phyloP scores from a whole-genome alignment of 2,797 vertebrate species.

The Tragopan temminckii region DNA sequence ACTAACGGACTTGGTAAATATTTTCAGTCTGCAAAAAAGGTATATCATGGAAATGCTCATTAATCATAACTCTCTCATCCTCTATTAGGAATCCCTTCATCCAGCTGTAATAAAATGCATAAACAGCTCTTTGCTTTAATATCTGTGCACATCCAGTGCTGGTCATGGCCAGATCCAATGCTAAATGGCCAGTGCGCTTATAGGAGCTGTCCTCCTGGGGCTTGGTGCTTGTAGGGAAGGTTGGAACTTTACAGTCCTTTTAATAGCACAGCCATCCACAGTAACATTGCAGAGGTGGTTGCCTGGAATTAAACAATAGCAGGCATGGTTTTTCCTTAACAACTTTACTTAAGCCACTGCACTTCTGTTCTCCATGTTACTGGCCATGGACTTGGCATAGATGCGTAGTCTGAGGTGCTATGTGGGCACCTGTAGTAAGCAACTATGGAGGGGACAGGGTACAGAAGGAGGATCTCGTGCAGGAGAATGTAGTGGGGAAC shows the following conservation, averaged over 20 bases:
- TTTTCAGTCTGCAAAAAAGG: neutral
- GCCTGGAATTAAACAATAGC: neutral
- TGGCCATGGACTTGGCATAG: neutral
- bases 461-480: no score
- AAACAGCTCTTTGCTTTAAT: neutral
- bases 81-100: neutral
- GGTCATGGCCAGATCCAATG: neutral
- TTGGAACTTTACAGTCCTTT: neutral
- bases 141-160: neutral
- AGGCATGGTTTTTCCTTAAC: neutral
- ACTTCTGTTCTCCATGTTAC: neutral
- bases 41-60: neutral
- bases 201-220: neutral
- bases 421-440: neutral
- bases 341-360: neutral
- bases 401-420: neutral
- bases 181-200: neutral
- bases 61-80: neutral
- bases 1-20: neutral
- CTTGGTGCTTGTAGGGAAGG: neutral
- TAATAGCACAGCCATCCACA: neutral
- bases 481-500: neutral
- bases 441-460: neutral
- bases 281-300: neutral
- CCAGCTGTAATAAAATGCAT: neutral